A percentile compares a stretch with the other conserved stretches of the same genome.
Conservation (phyloP, 2,797 vertebrate species). For the Emys orbicularis region DNA sequence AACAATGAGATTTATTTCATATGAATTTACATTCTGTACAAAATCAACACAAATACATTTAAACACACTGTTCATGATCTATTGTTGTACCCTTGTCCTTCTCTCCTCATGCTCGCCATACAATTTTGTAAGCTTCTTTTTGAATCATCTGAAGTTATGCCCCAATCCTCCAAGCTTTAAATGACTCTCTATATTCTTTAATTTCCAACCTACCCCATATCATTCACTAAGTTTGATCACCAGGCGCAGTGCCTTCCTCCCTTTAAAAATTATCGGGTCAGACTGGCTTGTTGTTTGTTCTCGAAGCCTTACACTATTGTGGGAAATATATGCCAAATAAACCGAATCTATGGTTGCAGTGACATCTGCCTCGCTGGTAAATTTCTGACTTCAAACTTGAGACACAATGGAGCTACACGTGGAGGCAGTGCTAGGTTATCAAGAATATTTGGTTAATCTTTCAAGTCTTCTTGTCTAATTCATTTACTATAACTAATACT, state of each 20-base stretch:
- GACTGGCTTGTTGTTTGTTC: background rate
- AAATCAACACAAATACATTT: background rate
- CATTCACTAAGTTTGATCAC: background rate
- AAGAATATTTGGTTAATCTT: constrained; percentile 56
- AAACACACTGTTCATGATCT: background rate
- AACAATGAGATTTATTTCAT: constrained; percentile 10
- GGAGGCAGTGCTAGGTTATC: constrained; percentile 60
- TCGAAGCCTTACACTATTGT: constrained; percentile 19
- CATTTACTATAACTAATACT: constrained; percentile 67
- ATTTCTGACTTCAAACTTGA: constrained; percentile 67
- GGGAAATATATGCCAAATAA: constrained; percentile 24
- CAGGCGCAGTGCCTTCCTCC: background rate
- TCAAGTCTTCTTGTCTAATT: constrained; percentile 59
- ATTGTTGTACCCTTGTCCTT: background rate
- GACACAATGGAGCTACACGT: constrained; percentile 24
- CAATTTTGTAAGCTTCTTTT: constrained; percentile 27
- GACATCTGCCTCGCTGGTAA: constrained; percentile 54
- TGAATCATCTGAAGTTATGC: constrained; percentile 21
- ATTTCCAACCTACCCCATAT: constrained; percentile 28
- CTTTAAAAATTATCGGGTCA: background rate
- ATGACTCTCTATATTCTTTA: background rate
- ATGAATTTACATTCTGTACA: background rate
- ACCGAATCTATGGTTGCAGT: constrained; percentile 38
- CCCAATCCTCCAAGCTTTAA: constrained; percentile 22
- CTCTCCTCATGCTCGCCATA: background rate